These are phyloP conservation scores for Glyphotaelius pellucidus DNA, from an alignment of 2,888 invertebrate genomes.

Conservation along the genomic window DNA sequence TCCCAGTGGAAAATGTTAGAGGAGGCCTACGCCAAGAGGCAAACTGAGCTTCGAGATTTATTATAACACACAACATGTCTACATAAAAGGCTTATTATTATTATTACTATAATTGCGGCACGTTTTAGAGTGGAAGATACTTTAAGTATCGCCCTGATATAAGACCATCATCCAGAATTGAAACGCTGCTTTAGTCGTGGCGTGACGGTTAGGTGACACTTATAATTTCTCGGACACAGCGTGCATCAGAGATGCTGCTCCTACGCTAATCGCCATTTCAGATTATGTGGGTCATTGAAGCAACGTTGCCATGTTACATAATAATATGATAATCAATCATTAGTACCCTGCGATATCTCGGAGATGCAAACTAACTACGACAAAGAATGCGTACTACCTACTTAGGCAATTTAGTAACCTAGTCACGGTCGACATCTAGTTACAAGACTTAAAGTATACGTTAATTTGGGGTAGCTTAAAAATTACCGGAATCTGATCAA, in stretches of 20 bases:
- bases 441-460: neutral
- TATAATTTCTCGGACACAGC: neutral
- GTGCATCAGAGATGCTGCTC: neutral
- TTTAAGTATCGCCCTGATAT: too few species aligned
- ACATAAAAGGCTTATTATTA: too few species aligned
- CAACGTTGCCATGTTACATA: neutral
- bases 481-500: neutral
- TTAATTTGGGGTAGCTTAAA: neutral
- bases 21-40: too few species aligned
- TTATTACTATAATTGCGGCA: too few species aligned
- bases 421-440: neutral
- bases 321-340: neutral
- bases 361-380: neutral
- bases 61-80: too few species aligned
- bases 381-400: neutral
- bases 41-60: too few species aligned
- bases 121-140: too few species aligned
- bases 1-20: too few species aligned
- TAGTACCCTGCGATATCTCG: neutral
- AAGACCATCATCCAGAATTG: too few species aligned
- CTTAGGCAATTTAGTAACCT: neutral
- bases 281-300: neutral
- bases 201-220: too few species aligned
- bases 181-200: too few species aligned
- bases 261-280: neutral